Base-by-base conservation (phyloP, 2,113 vertebrate species). In the Calonectris borealis region DNA sequence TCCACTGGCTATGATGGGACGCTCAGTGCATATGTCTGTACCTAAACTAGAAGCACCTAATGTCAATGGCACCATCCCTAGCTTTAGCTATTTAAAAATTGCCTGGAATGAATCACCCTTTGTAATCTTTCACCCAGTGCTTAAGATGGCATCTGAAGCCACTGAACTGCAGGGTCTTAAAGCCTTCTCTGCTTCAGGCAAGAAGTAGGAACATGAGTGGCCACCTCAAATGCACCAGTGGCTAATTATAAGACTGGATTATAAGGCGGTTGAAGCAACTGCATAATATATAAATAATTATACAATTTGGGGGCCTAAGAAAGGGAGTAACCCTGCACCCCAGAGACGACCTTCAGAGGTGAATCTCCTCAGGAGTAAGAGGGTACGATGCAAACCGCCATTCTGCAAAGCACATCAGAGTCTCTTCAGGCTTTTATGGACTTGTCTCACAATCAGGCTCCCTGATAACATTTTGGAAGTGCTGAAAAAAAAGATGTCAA, bases 1-100 rank as follows among this genome's bases (percentile, higher is more conserved):
- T 57, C 16, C 17, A 9, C 55, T 61, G n/a, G 7, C 42, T 85
- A 0, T 48, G 20, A 71, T 7, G 17, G 42, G 29, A 93, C 62
- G 8, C 10, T 66, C 7, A 4, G 40, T 22, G 7, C 2, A 0
- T n/a, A 1, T 24, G 8, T 52, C 20, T 65, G 16, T 32, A 66
- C 15, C 68, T 62, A 40, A 66, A 66, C 2, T 20, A 78, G 36
- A 71, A 32, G 25, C 27, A 27, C 7, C 38, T 66, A 26, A 70
- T 57, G 25, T 36, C 40, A 68, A 7, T 48, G 49, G 14, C 20
- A 73, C 3, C 26, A 65, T n/a, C 26, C 26, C n/a, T 38, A 84
- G 31, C 13, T 86, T 70, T 16, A 88, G 16, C 36, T 57, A 27
- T 83, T 65, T 40, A 48, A 91, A 83, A 73, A 49, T 17, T 68